Evolutionary conservation across 2,888 invertebrate genomes (phyloP), one percentile per base, ranked within the genome.

Genomic region (Ophion costatus): DNA sequence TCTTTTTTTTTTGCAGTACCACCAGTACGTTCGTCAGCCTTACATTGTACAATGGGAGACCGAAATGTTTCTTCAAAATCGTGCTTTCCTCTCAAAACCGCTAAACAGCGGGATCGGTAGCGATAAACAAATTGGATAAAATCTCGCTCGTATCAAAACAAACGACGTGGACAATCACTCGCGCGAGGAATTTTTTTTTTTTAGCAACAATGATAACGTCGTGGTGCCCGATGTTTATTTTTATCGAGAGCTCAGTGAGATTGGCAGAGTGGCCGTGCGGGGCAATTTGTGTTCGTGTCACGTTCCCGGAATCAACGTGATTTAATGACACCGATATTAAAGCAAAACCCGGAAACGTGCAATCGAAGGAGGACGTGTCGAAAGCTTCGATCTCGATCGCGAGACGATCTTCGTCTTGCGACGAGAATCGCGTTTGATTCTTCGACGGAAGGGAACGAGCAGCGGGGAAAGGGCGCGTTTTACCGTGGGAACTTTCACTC

Each of bases 401-500:
- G 14, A 22, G 14, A 22, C 14, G 6, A 61, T 42, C 73, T 59
- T 71, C 17, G 10, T 71, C 14, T 38, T 29, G 29, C 20, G n/a
- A 33, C 29, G n/a, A 10, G 61, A 45, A 56, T 57, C 24, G 70
- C 20, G 1, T 57, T 71, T 20, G 4, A 0, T 71, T 57, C 33
- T 11, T 42, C 10, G 14, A n/a, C n/a, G n/a, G 33, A 10, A 56
- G 51, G 2, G 38, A 29, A 51, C 11, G 20, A 7, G 17, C 38
- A 57, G 45, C 14, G 24, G 22, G 22, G 74, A 20, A n/a, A 20
- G 24, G 11, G 24, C 66, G 24, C 14, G 63, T 57, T 84, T 70
- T 56, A 70, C 61, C 64, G 70, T 71, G 20, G 5, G 24, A 74
- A 84, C 78, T 84, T 84, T 84, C 81, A 82, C 81, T 77, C 20